Percentiles rank a stretch among this genome's conserved stretches.
Evolutionary conservation across 2,888 invertebrate species (phyloP).

Genomic region (Timema podura): DNA sequence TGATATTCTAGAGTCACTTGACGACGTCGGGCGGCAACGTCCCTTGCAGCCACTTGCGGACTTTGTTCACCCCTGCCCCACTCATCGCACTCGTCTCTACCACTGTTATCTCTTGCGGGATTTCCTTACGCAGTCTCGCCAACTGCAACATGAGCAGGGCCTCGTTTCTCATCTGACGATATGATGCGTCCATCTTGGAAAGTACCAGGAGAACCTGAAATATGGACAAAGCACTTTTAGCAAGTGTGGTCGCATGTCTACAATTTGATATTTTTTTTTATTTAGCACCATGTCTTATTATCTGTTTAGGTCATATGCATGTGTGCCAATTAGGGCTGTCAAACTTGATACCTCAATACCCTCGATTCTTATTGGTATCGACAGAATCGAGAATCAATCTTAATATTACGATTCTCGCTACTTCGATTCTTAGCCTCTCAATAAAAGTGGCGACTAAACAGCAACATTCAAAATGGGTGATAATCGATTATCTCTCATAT

Average conservation of each 20-base stretch:
- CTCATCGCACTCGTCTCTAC: conserved; percentile 72
- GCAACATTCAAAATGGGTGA: too few relatives aligned
- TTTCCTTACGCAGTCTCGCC: conserved; percentile 63
- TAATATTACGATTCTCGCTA: too few relatives aligned
- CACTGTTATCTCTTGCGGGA: conserved; percentile 61
- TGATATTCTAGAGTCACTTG: too few relatives aligned
- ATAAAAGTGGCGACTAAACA: not conserved
- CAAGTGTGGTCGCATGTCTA: too few relatives aligned
- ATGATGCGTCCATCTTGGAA: conserved; percentile 81
- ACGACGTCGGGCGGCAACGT: not conserved
- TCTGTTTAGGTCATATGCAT: too few relatives aligned
- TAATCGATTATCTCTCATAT: too few relatives aligned
- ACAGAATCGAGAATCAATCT: too few relatives aligned
- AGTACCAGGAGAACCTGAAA: conserved; percentile 65
- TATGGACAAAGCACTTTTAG: conserved; percentile 12
- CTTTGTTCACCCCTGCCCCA: conserved; percentile 63
- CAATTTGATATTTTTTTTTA: not conserved
- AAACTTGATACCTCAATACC: too few relatives aligned
- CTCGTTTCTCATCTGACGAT: conserved; percentile 82
- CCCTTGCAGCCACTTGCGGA: conserved; percentile 58
- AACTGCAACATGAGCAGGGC: conserved; percentile 78
- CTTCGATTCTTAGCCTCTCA: too few relatives aligned
- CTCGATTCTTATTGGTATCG: too few relatives aligned
- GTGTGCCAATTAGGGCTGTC: too few relatives aligned
- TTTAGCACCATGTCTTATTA: not conserved